phyloP scores from a whole-genome alignment of 2,797 vertebrate genomes.

The Otus scops region DNA sequence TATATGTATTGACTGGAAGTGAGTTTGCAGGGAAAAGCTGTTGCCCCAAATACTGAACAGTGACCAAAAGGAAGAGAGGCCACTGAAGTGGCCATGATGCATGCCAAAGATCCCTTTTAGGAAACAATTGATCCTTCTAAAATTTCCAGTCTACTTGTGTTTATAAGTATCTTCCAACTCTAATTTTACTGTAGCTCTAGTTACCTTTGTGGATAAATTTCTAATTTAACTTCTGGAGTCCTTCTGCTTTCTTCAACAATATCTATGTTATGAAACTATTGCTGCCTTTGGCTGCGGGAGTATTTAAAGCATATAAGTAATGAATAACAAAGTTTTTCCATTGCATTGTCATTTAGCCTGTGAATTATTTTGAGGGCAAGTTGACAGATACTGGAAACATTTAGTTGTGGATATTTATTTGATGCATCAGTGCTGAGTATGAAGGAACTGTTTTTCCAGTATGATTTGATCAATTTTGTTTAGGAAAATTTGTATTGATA shows the following conservation, averaged over 20 bases:
- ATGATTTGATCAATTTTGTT: not conserved
- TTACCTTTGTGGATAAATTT: slow-evolving; percentile 1
- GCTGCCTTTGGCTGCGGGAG: not conserved
- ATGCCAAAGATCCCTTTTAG: not conserved
- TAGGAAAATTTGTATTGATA: not conserved
- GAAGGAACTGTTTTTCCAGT: not conserved
- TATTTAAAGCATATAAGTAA: slow-evolving; percentile 1
- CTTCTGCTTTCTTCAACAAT: not conserved
- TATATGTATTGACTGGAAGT: not conserved
- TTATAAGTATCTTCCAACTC: not conserved
- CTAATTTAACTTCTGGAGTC: slow-evolving; percentile 22
- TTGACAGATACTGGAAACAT: not conserved
- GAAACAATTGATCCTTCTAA: not conserved
- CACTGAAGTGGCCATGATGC: not conserved
- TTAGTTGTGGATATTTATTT: not conserved
- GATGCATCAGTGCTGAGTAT: not conserved
- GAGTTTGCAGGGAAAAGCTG: slow-evolving; percentile 33
- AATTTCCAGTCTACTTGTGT: not conserved
- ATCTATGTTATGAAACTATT: not conserved
- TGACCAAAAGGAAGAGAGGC: not conserved
- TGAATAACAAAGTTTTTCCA: slow-evolving; percentile 16
- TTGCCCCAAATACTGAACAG: not conserved
- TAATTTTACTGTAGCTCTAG: not conserved
- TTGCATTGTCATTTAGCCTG: not conserved
- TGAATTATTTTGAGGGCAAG: not conserved